Evolutionary conservation across 2,113 vertebrate genomes (phyloP).

Genomic region (Anoura caudifer): DNA sequence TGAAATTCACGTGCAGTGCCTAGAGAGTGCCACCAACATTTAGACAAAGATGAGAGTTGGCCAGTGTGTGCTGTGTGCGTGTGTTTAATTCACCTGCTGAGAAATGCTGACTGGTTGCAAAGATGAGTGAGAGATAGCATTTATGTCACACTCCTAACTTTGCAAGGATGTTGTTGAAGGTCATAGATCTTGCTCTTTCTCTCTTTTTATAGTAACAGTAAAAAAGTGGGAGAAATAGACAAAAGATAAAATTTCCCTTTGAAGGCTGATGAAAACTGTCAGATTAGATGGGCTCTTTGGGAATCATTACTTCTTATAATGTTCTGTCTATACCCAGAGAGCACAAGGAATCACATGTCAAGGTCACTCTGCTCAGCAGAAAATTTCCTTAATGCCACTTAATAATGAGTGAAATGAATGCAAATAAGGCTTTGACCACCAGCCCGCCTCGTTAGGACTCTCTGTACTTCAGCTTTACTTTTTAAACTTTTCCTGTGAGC

Average conservation of each 20-base stretch:
- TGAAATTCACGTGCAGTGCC: background rate
- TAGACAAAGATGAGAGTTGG: background rate
- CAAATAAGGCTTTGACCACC: conserved; percentile 14
- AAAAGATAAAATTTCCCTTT: conserved; percentile 55
- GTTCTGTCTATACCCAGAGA: conserved; percentile 10
- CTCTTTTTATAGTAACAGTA: conserved; percentile 49
- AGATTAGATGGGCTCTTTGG: conserved; percentile 63
- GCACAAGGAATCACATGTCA: conserved; percentile 35
- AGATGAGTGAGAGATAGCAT: background rate
- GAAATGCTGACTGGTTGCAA: conserved; percentile 39
- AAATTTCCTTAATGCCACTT: conserved; percentile 36
- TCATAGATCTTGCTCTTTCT: conserved; percentile 26
- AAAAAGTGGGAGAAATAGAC: conserved; percentile 30
- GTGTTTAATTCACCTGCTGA: background rate
- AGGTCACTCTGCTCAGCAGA: conserved; percentile 50
- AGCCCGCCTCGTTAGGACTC: background rate
- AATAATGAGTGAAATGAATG: conserved; percentile 20
- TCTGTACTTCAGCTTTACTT: background rate
- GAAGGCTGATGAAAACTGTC: conserved; percentile 37
- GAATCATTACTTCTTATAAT: conserved; percentile 51
- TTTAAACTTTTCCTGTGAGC: background rate
- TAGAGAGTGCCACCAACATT: background rate
- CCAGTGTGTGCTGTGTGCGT: background rate
- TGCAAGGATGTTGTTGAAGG: conserved; percentile 49
- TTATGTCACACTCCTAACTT: conserved; percentile 12